phyloP scores from a whole-genome alignment of 1,140 invertebrate genomes.

The Hylaeus volcanicus region DNA sequence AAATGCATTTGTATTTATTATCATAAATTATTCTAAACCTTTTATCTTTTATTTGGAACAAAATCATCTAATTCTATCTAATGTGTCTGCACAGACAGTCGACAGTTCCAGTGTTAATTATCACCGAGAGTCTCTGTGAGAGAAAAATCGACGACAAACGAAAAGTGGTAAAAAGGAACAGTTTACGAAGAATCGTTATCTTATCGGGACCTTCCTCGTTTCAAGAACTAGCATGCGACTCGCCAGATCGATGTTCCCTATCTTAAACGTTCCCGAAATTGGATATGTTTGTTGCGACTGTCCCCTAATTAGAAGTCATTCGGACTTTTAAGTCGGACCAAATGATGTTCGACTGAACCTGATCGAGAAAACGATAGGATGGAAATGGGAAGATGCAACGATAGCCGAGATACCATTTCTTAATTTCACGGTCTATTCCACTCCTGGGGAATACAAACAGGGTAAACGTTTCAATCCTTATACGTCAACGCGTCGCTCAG shows the following conservation, averaged over 20 bases:
- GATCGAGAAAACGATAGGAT: conserved; percentile 44
- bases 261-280: conserved; percentile 76
- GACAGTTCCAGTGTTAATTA: no score
- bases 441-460: conserved; percentile 19
- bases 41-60: no score
- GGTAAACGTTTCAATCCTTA: conserved; percentile 22
- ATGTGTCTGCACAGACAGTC: no score
- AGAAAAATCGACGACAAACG: neutral
- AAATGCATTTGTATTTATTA: no score
- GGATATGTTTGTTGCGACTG: conserved; percentile 78
- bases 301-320: conserved; percentile 78
- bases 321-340: conserved; percentile 59
- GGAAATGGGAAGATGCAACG: conserved; percentile 49
- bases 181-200: conserved; percentile 9
- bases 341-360: conserved; percentile 52
- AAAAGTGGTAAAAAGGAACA: conserved; percentile 15
- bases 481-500: neutral
- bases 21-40: no score
- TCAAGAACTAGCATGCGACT: conserved; percentile 51
- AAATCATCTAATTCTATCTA: no score
- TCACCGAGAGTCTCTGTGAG: no score
- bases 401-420: conserved; percentile 44
- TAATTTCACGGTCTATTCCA: conserved; percentile 50
- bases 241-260: conserved; percentile 59
- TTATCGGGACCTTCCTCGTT: conserved; percentile 9